Percentiles rank a stretch among this genome's conserved stretches.
Evolutionary conservation across 2,797 vertebrate genomes (phyloP).

Genomic region (Tinamus major): DNA sequence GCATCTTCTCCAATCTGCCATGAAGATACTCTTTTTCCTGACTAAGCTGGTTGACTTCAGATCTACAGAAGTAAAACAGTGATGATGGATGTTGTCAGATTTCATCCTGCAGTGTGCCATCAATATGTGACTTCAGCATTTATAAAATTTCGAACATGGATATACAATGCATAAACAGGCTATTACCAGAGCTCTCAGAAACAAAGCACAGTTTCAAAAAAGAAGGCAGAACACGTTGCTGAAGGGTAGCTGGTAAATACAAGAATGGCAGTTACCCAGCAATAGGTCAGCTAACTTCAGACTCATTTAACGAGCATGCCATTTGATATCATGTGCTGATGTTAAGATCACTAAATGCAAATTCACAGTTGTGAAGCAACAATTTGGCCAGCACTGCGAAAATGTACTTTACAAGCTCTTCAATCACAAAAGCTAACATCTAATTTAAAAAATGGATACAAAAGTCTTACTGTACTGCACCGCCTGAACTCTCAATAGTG

Average conservation of each 20-base stretch:
- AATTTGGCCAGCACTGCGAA: slow-evolving; percentile 21
- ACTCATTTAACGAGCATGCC: background rate
- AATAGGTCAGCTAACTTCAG: slow-evolving; percentile 34
- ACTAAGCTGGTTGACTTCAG: slow-evolving; percentile 85
- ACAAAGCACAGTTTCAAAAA: slow-evolving; percentile 21
- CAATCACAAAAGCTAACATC: slow-evolving; percentile 3
- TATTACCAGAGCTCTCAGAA: slow-evolving; percentile 50
- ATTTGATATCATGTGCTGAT: background rate
- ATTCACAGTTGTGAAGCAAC: slow-evolving; percentile 18
- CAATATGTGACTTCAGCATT: slow-evolving; percentile 54
- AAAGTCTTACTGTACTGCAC: background rate
- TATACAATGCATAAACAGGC: slow-evolving; percentile 38
- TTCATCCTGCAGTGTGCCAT: slow-evolving; percentile 54
- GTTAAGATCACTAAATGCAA: slow-evolving; percentile 40
- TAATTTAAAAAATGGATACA: background rate
- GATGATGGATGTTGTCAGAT: slow-evolving; percentile 66
- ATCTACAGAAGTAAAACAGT: slow-evolving; percentile 78
- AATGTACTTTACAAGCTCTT: slow-evolving; percentile 5
- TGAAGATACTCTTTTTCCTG: slow-evolving; percentile 87
- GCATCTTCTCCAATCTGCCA: slow-evolving; percentile 85
- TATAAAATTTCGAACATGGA: slow-evolving; percentile 50
- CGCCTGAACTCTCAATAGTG: background rate
- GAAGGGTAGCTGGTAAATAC: slow-evolving; percentile 13
- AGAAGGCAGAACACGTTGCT: background rate
- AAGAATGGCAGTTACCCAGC: slow-evolving; percentile 1